Evolutionary conservation across 1,140 invertebrate genomes (phyloP), one percentile per base, ranked within the genome.

Genomic region (Procambarus virginalis): DNA sequence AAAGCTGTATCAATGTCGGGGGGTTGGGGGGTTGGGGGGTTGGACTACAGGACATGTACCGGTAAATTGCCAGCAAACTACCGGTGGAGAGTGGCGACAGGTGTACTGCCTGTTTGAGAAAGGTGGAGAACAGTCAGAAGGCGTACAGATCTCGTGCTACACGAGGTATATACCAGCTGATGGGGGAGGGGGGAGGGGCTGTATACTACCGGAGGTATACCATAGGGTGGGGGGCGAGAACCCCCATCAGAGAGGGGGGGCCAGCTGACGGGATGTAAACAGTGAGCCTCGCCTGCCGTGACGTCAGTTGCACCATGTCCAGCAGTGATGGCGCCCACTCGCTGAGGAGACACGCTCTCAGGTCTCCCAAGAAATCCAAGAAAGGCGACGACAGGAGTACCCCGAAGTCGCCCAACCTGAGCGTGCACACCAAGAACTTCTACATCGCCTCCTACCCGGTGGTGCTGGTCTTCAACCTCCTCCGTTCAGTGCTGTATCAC

Each of bases 271-370:
- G 77, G 85, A 87, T 87, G 85, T 88, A 88, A 88, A 88, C 86
- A 88, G 51, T 3, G 51, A 9, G 51, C 12, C 34, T 34, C 34
- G 51, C 64, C 46, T 34, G 45, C 45, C n/a, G 83, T 90, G 89
- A 90, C 89, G 89, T 90, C 89, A 91, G 90, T 87, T 14, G 9
- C 89, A 88, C 81, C 79, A 91, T 91, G 90, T 78, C 80, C 51
- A 88, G 81, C 90, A 64, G 80, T 88, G 90, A 91, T 81, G 85
- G 90, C 70, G 85, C 51, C 34, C 80, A 91, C 64, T 82, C 90
- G 81, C 64, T 88, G 58, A 91, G 90, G 90, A 86, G 90, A 49
- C 81, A 84, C 70, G 78, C 81, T 8, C 17, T 91, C 17, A 84
- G 81, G 81, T 91, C 90, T 84, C 85, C 90, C 84, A 91, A 91